These are phyloP conservation scores for Megalops cyprinoides DNA, from an alignment of 2,797 vertebrate genomes.

Conservation along the genomic window DNA sequence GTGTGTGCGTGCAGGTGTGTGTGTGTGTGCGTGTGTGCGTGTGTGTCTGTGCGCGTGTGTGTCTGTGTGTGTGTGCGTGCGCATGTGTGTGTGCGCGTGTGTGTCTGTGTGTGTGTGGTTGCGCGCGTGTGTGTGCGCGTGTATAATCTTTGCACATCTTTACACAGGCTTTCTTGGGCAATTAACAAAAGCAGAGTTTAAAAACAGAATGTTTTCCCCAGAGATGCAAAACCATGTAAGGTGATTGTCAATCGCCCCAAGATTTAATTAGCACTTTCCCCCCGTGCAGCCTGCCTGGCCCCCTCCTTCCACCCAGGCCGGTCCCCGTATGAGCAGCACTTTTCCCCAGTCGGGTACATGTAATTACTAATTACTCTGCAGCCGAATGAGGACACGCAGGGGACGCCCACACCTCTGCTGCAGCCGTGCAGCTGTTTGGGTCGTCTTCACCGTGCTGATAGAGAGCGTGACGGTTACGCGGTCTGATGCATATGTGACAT, in stretches of 20 bases:
- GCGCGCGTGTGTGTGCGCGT: no score
- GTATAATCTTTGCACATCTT: no score
- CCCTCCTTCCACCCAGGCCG: no score
- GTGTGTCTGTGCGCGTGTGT: no score
- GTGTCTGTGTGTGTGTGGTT: constrained; percentile 23
- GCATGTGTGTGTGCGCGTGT: constrained; percentile 2
- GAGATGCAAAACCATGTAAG: no score
- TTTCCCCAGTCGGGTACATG: background rate
- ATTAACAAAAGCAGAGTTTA: background rate
- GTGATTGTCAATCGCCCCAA: background rate
- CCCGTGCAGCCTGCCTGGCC: no score
- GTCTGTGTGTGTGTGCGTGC: constrained; percentile 26
- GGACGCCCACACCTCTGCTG: background rate
- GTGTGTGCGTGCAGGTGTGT: constrained; percentile 23
- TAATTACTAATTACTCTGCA: background rate
- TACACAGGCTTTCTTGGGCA: background rate
- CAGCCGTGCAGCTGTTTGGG: background rate
- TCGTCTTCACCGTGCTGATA: background rate
- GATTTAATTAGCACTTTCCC: background rate
- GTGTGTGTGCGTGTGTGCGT: constrained; percentile 6
- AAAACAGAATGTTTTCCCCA: no score
- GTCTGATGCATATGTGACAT: background rate
- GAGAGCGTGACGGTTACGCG: background rate
- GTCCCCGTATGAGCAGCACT: no score
- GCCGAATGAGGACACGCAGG: background rate